These are phyloP conservation scores for Tragelaphus scriptus DNA, from an alignment of 2,113 vertebrate species.

Conservation along the genomic window DNA sequence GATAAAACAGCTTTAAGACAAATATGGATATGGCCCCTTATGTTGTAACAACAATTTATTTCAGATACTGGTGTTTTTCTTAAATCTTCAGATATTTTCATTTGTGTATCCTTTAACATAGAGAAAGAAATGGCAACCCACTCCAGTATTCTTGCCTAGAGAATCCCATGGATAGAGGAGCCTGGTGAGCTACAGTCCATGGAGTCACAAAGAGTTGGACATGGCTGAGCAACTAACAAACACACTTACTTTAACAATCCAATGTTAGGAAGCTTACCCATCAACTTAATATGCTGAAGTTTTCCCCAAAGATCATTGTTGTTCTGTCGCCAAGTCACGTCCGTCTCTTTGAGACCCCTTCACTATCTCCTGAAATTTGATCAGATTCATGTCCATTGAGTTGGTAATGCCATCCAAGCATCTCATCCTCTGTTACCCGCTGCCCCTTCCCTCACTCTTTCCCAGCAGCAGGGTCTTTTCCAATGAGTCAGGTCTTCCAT, in stretches of 20 bases:
- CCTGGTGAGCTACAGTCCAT: not conserved
- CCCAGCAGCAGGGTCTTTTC: not conserved
- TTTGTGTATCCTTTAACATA: not conserved
- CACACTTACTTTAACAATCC: not conserved
- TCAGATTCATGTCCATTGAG: not conserved
- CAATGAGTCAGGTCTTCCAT: not conserved
- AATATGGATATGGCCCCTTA: not conserved
- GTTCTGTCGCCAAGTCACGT: not conserved
- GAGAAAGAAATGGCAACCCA: not conserved
- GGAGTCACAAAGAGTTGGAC: not conserved
- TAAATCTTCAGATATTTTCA: not conserved
- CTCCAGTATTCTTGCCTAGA: not conserved
- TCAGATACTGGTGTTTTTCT: not conserved
- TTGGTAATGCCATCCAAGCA: not conserved
- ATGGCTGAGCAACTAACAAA: not conserved
- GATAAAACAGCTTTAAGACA: not conserved
- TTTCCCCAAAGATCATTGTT: not conserved
- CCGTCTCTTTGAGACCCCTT: not conserved
- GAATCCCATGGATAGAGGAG: not conserved
- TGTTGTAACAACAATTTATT: constrained; percentile 13
- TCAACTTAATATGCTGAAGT: not conserved
- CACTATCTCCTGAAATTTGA: not conserved
- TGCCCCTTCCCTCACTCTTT: not conserved
- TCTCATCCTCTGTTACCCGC: not conserved
- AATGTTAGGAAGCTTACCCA: not conserved